phyloP scores from a whole-genome alignment of 2,797 vertebrate genomes.

The Amphiprion clarkii region DNA sequence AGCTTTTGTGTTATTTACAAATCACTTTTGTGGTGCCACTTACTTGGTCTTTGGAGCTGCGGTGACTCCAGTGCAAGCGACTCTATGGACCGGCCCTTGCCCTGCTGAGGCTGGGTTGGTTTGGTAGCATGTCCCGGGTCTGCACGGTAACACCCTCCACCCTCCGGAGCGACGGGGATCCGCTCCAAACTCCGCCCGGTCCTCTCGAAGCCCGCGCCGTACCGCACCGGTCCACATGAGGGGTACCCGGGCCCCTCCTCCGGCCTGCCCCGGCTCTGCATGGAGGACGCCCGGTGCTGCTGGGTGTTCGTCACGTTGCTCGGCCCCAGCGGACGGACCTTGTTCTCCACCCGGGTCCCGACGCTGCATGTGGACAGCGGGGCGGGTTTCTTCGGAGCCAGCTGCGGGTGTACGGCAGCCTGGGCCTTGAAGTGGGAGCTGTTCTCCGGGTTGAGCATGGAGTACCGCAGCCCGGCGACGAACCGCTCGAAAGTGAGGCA shows the following conservation, averaged over 20 bases:
- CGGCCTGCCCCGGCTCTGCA: constrained; percentile 68
- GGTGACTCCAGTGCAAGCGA: constrained; percentile 82
- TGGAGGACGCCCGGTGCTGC: constrained; percentile 67
- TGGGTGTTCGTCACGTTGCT: constrained; percentile 83
- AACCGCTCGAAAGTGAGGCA: constrained; percentile 95
- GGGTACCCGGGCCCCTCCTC: constrained; percentile 66
- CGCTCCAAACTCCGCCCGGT: constrained; percentile 78
- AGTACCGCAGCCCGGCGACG: constrained; percentile 90
- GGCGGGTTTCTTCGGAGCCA: constrained; percentile 57
- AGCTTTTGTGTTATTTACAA: background rate
- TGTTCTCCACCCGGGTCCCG: constrained; percentile 71
- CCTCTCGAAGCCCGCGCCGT: constrained; percentile 73
- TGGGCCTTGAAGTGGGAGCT: constrained; percentile 59
- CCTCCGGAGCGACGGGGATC: constrained; percentile 51
- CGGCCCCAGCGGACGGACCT: constrained; percentile 85
- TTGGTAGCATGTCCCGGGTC: constrained; percentile 62
- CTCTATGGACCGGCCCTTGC: constrained; percentile 78
- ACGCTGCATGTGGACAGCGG: constrained; percentile 60
- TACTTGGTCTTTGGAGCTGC: constrained; percentile 69
- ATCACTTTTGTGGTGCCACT: constrained; percentile 20
- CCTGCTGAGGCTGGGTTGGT: constrained; percentile 69
- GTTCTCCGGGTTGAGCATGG: constrained; percentile 88
- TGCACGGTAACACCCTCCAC: constrained; percentile 57
- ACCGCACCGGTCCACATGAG: constrained; percentile 58
- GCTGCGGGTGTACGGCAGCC: constrained; percentile 64